A percentile compares a stretch with the other conserved stretches of the same genome.
Evolutionary conservation across 2,888 invertebrate genomes (phyloP).

Genomic region (Napeogenes inachia): DNA sequence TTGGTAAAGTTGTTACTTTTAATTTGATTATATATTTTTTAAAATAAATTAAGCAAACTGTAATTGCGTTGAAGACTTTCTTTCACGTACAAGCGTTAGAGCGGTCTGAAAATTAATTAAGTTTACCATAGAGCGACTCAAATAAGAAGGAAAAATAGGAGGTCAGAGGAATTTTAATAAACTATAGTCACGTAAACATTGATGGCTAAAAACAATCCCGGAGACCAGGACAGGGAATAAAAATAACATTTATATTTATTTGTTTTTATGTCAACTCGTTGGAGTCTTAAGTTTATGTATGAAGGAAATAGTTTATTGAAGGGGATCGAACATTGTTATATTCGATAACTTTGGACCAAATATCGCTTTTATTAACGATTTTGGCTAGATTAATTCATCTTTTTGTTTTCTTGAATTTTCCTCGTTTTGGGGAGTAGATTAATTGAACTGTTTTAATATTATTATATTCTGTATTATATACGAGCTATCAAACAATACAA

Average conservation of each 20-base stretch:
- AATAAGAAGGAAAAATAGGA: constrained; percentile 53
- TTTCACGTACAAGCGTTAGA: constrained; percentile 33
- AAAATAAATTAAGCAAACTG: constrained; percentile 22
- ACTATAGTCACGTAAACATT: constrained; percentile 67
- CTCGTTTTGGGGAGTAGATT: background rate
- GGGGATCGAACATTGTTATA: constrained; percentile 19
- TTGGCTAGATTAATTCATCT: background rate
- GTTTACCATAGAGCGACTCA: constrained; percentile 44
- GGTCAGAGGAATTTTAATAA: constrained; percentile 70
- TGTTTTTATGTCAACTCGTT: constrained; percentile 38
- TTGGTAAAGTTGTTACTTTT: background rate
- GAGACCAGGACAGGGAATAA: constrained; percentile 29
- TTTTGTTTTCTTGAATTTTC: background rate
- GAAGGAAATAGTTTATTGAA: constrained; percentile 33
- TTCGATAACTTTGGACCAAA: constrained; percentile 6
- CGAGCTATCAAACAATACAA: no score
- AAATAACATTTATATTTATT: constrained; percentile 38
- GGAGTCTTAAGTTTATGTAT: constrained; percentile 30
- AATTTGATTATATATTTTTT: background rate
- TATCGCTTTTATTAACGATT: constrained; percentile 4
- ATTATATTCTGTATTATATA: no score
- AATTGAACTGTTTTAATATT: no score
- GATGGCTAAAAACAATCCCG: constrained; percentile 42
- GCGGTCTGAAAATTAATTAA: constrained; percentile 64
- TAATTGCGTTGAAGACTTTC: constrained; percentile 27